phyloP scores from a whole-genome alignment of 2,888 invertebrate genomes.

The Epirrhoe alternata region DNA sequence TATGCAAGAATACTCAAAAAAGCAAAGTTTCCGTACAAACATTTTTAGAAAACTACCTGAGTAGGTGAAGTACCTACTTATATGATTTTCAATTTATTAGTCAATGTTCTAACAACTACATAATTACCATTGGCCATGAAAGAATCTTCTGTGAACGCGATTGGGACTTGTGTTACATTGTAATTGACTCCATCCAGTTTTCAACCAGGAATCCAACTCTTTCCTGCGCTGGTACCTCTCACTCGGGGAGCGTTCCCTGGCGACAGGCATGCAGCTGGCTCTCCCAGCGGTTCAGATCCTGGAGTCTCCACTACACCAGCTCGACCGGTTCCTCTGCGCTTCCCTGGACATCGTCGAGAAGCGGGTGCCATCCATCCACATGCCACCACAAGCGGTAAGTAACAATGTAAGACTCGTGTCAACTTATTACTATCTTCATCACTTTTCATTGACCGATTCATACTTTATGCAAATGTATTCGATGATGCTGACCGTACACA shows the following conservation, averaged over 20 bases:
- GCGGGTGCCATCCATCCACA: constrained; percentile 91
- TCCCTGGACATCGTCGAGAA: constrained; percentile 94
- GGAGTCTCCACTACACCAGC: constrained; percentile 88
- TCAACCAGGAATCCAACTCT: constrained; percentile 50
- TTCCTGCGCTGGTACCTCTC: constrained; percentile 91
- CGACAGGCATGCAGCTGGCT: constrained; percentile 89
- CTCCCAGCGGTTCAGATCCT: constrained; percentile 90
- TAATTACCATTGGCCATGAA: no score
- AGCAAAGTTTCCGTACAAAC: no score
- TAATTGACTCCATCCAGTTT: neutral
- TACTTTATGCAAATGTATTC: no score
- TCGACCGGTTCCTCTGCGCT: constrained; percentile 92
- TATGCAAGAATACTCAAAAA: no score
- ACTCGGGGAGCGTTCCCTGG: constrained; percentile 90
- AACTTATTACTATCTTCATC: neutral
- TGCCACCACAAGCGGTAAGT: constrained; percentile 94
- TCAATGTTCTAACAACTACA: no score
- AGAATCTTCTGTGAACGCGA: no score
- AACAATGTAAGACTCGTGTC: constrained; percentile 24
- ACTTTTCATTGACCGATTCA: no score
- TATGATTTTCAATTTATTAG: no score
- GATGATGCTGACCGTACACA: no score
- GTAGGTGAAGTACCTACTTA: no score
- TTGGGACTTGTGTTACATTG: no score
- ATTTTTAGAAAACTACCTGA: no score